Evolutionary conservation across 1,140 invertebrate genomes (phyloP).

Genomic region (Scaptomyza montana): DNA sequence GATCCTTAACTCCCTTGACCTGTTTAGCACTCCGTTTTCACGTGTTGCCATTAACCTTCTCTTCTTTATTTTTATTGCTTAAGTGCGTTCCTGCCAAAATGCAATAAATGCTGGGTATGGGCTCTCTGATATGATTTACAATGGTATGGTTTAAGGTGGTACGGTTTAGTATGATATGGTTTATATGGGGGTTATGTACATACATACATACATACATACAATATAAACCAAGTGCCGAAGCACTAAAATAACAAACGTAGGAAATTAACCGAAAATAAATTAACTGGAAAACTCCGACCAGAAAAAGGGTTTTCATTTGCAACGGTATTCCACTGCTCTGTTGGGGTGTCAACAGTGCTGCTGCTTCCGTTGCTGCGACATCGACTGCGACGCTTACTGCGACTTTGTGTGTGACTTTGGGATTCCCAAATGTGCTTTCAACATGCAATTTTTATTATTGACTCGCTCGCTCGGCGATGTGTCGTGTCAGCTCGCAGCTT

Average conservation of each 20-base stretch:
- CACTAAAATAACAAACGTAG: conserved; percentile 75
- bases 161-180: conserved; percentile 17
- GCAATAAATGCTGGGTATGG: conserved; percentile 60
- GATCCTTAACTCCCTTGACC: not conserved
- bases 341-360: conserved; percentile 43
- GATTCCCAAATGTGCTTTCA: conserved; percentile 77
- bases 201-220: not conserved
- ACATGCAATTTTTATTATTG: conserved; percentile 82
- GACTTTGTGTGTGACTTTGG: conserved; percentile 61
- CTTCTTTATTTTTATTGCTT: conserved; percentile 17
- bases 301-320: conserved; percentile 54
- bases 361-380: conserved; percentile 5
- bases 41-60: conserved; percentile 38
- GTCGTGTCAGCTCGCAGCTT: conserved; percentile 72
- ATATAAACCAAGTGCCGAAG: conserved; percentile 35
- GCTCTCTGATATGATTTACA: conserved; percentile 2
- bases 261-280: conserved; percentile 81
- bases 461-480: conserved; percentile 44
- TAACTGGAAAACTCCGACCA: conserved; percentile 63
- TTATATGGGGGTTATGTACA: not conserved
- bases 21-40: conserved; percentile 16
- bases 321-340: conserved; percentile 8
- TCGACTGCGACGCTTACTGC: conserved; percentile 3
- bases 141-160: conserved; percentile 5
- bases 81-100: conserved; percentile 69